A percentile compares a stretch with the other conserved stretches of the same genome.
These are phyloP conservation scores for Silurus glanis DNA, from an alignment of 2,113 vertebrate species.

Conservation along the genomic window DNA sequence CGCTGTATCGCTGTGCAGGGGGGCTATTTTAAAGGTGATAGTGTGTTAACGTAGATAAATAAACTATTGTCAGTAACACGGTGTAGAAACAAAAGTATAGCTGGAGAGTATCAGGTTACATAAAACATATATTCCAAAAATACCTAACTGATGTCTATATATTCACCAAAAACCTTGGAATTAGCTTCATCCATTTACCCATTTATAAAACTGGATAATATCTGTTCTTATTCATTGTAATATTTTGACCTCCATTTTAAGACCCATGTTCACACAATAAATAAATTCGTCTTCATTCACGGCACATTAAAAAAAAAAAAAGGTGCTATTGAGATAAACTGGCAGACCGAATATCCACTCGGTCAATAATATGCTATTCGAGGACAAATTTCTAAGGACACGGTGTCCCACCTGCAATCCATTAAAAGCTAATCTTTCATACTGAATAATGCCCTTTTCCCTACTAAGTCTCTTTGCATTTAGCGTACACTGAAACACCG, in stretches of 20 bases:
- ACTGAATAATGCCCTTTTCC: conserved; percentile 10
- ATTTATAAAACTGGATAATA: not conserved
- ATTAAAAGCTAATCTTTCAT: conserved; percentile 34
- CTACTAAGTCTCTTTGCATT: conserved; percentile 18
- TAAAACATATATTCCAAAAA: no score
- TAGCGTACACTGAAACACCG: conserved; percentile 24
- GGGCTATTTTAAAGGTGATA: no score
- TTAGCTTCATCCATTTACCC: not conserved
- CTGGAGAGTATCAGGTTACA: no score
- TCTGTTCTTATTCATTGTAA: not conserved
- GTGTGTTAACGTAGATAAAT: no score
- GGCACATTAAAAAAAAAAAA: not conserved
- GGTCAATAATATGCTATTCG: conserved; percentile 35
- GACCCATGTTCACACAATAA: not conserved
- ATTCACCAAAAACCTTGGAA: no score
- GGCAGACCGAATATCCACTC: conserved; percentile 1
- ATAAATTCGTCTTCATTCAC: not conserved
- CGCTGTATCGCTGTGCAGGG: no score
- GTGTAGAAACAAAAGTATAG: no score
- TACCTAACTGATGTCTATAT: no score
- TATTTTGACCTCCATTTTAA: not conserved
- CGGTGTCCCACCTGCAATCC: conserved; percentile 32
- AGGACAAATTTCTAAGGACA: conserved; percentile 40
- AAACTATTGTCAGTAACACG: no score
- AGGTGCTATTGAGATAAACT: conserved; percentile 35